Conservation (phyloP, 2,888 invertebrate genomes). For the Sesamia inferens region DNA sequence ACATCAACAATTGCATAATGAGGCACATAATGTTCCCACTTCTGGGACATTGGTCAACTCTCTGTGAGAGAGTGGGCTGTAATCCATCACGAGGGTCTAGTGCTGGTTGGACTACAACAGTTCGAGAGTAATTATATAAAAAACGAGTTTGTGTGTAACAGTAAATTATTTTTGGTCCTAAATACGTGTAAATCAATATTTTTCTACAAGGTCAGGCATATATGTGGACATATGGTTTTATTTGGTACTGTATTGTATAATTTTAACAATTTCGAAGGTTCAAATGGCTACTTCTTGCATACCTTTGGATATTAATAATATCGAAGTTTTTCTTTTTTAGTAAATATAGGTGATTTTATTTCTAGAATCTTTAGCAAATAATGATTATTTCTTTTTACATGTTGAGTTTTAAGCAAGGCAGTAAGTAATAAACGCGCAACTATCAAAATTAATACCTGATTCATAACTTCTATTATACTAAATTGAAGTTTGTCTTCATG, state of each 20-base stretch:
- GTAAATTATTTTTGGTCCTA: conserved; percentile 15
- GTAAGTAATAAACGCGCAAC: too few species aligned
- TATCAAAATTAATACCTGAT: too few species aligned
- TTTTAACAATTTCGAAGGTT: not conserved
- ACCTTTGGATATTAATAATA: not conserved
- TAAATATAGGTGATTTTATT: not conserved
- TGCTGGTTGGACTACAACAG: not conserved
- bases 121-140: not conserved
- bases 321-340: not conserved
- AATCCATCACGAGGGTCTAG: not conserved
- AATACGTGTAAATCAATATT: conserved; percentile 19
- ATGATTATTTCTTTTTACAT: not conserved
- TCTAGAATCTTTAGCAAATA: not conserved
- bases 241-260: not conserved
- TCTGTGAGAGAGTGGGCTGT: not conserved
- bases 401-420: not conserved
- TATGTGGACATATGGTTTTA: not conserved
- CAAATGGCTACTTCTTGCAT: not conserved
- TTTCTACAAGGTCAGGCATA: conserved; percentile 18
- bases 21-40: not conserved
- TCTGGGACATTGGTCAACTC: not conserved
- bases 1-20: not conserved
- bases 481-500: too few species aligned
- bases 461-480: too few species aligned
- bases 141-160: not conserved